These are phyloP conservation scores for Mycalesis mineus DNA, from an alignment of 2,888 invertebrate species.

Conservation along the genomic window DNA sequence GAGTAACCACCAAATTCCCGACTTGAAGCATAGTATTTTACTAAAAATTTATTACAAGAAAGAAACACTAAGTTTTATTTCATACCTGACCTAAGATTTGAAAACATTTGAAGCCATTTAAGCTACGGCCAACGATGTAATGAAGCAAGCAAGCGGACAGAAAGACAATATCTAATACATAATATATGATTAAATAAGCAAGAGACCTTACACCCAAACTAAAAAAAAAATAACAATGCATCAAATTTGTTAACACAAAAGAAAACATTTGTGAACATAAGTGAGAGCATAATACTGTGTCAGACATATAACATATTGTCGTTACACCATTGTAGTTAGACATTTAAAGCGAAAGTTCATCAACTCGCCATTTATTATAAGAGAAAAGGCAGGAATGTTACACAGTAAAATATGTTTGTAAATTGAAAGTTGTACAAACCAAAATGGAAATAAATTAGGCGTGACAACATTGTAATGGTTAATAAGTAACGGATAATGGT, in stretches of 20 bases:
- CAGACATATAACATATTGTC: constrained; percentile 18
- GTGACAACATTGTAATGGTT: not conserved
- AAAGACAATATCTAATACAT: too few relatives aligned
- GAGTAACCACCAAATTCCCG: too few relatives aligned
- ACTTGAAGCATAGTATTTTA: too few relatives aligned
- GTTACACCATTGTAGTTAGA: constrained; percentile 13
- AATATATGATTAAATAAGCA: too few relatives aligned
- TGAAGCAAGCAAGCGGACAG: too few relatives aligned
- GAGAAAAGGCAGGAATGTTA: constrained; percentile 8
- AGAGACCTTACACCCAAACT: too few relatives aligned
- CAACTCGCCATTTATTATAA: constrained; percentile 7
- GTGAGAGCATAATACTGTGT: constrained; percentile 10
- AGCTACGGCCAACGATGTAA: too few relatives aligned
- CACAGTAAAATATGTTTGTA: not conserved
- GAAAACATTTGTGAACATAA: constrained; percentile 2
- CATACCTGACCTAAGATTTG: too few relatives aligned
- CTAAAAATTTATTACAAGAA: too few relatives aligned
- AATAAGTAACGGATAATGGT: constrained; percentile 7
- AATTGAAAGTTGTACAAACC: constrained; percentile 7
- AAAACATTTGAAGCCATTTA: too few relatives aligned
- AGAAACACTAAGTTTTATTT: too few relatives aligned
- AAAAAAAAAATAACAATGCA: not conserved
- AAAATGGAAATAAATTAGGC: constrained; percentile 9
- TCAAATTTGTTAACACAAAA: not conserved
- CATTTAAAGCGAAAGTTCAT: constrained; percentile 18